Percentiles rank a stretch among this genome's conserved stretches.
Conservation (phyloP, 2,113 vertebrate genomes). For the Vombatus ursinus region DNA sequence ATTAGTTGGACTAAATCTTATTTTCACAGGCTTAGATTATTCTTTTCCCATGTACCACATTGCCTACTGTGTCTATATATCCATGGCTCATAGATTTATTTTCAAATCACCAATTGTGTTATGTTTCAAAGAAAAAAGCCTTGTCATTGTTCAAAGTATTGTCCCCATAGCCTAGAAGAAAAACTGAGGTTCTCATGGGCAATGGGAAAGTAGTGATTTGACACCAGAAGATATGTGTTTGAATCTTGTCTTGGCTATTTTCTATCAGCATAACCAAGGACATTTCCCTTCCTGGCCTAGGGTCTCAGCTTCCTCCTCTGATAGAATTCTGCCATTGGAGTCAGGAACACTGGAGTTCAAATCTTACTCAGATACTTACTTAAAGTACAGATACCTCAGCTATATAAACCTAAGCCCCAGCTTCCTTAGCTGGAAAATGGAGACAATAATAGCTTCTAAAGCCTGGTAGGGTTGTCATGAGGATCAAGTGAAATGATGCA, state of each 20-base stretch:
- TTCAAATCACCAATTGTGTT: background rate
- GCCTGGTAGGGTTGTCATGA: background rate
- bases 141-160: background rate
- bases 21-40: background rate
- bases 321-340: background rate
- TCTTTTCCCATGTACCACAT: background rate
- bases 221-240: background rate
- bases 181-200: background rate
- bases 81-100: background rate
- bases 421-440: background rate
- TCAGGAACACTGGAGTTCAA: background rate
- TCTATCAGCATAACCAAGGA: background rate
- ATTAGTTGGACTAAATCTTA: background rate
- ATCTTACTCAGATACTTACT: background rate
- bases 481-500: background rate
- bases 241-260: background rate
- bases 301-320: background rate
- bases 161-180: background rate
- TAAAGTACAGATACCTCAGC: background rate
- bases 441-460: background rate
- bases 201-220: background rate
- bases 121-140: background rate
- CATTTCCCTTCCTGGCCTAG: background rate
- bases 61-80: background rate
- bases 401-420: background rate